Conservation (phyloP, 2,797 vertebrate genomes). For the Potorous gilbertii region DNA sequence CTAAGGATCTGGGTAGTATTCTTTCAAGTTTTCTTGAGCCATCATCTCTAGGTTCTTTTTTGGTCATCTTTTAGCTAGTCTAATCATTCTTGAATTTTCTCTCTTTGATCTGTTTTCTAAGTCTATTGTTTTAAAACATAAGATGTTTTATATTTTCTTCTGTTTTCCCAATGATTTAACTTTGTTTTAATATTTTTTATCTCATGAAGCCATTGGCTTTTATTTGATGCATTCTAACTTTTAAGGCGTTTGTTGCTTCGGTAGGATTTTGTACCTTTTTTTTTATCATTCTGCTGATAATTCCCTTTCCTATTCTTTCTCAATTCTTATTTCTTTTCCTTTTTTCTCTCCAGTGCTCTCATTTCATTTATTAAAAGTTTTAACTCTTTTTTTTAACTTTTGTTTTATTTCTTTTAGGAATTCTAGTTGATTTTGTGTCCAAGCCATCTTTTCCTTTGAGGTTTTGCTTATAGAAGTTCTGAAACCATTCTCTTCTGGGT, state of each 20-base stretch:
- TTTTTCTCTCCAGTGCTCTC: not conserved
- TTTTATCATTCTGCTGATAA: not conserved
- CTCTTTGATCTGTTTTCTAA: not conserved
- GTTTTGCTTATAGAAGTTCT: too few species aligned
- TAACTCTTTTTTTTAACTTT: not conserved
- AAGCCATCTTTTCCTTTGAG: too few species aligned
- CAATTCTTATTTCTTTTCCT: not conserved
- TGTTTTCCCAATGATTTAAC: not conserved
- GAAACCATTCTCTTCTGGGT: too few species aligned
- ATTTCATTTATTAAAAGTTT: not conserved
- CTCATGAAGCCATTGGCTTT: not conserved
- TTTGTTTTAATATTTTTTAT: not conserved
- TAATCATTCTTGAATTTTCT: not conserved
- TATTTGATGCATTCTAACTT: not conserved
- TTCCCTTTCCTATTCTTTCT: not conserved
- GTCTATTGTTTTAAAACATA: not conserved
- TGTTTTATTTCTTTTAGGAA: too few species aligned
- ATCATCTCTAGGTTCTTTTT: not conserved
- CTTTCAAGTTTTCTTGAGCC: not conserved
- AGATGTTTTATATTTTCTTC: not conserved
- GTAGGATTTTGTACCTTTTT: too few species aligned
- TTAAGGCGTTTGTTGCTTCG: not conserved
- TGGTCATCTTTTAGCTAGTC: too few species aligned
- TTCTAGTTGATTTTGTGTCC: too few species aligned
- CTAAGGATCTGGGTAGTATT: not conserved